Evolutionary conservation across 2,888 invertebrate species (phyloP).

Genomic region (Dynastes hyllus): DNA sequence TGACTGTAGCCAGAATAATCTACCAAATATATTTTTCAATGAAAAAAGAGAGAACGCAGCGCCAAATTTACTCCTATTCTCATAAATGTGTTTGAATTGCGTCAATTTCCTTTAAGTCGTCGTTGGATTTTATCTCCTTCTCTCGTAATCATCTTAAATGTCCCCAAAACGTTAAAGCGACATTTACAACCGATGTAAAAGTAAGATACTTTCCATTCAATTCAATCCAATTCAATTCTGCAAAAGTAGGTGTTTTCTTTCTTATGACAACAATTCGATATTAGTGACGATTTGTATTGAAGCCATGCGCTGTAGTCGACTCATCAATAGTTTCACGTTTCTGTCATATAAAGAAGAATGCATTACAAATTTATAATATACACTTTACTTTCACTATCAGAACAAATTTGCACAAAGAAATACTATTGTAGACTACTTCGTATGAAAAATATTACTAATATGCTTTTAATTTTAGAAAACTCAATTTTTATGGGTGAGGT

Average conservation of each 20-base stretch:
- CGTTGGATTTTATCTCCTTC: too few relatives aligned
- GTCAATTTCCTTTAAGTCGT: too few relatives aligned
- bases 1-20: too few relatives aligned
- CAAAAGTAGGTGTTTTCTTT: not conserved
- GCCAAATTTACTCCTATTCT: too few relatives aligned
- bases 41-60: too few relatives aligned
- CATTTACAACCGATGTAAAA: not conserved
- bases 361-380: not conserved
- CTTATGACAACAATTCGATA: constrained; percentile 2
- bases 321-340: not conserved
- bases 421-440: not conserved
- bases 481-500: too few relatives aligned
- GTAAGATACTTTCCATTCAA: constrained; percentile 1
- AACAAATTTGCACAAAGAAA: not conserved
- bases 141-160: too few relatives aligned
- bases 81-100: too few relatives aligned
- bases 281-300: not conserved
- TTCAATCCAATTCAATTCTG: not conserved
- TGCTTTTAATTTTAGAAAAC: too few relatives aligned
- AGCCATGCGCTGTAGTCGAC: not conserved
- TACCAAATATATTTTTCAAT: too few relatives aligned
- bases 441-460: too few relatives aligned
- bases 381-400: not conserved
- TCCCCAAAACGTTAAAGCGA: too few relatives aligned
- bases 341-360: not conserved